Evolutionary conservation across 2,888 invertebrate species (phyloP), one percentile per base, ranked within the genome.

Genomic region (Hyposoter dolosus): DNA sequence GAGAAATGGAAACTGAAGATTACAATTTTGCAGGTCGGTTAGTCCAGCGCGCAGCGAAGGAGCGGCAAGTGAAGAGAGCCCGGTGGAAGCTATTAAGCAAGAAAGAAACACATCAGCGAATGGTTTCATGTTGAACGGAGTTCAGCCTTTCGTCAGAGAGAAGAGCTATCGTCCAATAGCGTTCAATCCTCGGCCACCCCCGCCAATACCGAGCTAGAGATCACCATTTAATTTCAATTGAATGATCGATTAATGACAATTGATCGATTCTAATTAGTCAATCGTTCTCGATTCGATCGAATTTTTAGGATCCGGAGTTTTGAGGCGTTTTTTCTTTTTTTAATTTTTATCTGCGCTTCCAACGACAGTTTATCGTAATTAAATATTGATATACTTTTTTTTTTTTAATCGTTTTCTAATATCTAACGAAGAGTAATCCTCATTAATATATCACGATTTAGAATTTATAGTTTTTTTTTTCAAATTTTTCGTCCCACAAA

Each of bases 91-190:
- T 28, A 81, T 91, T 66, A 90, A 90, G 71, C 92, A 89, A 40
- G 89, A 91, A 78, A 88, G 90, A 76, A 91, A 86, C 79, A 69
- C 86, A 47, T 86, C 89, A 12, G 82, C 82, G 23, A 91, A 89
- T 78, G 90, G 90, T 79, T 92, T 92, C 75, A 85, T 90, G 45
- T 82, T 92, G n/a, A 92, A 90, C 88, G 90, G 90, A 71, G 89
- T 93, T 45, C 94, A 94, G 88, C 94, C 94, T 45, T 94, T 94
- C 88, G 93, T 92, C 63, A 91, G 92, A 74, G 91, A 92, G 77
- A 94, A 94, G 90, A 93, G 92, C 66, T 95, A 94, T 89, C 93
- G 94, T 85, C 95, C 95, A 43, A 94, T 95, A 86, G 91, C 93
- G 63, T 95, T 95, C 89, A 94, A 94, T 86, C 95, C 95, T 75